Evolutionary conservation across 2,888 invertebrate genomes (phyloP).

Genomic region (Drosophila buzzatii): DNA sequence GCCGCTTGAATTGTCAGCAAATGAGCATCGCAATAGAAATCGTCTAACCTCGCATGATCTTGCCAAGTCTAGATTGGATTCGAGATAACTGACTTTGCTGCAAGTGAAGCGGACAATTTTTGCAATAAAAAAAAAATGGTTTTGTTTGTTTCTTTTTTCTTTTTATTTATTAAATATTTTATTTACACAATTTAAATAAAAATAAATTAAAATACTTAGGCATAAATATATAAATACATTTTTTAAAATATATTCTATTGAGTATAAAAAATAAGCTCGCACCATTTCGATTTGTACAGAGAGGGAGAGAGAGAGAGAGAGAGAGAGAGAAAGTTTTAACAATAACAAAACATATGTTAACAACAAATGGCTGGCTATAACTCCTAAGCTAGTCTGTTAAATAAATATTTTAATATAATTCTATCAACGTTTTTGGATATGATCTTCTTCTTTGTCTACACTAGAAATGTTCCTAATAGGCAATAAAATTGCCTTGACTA

Average conservation of each 20-base stretch:
- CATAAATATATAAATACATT: conserved; percentile 20
- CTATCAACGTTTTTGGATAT: conserved; percentile 7
- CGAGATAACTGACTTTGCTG: too few species aligned
- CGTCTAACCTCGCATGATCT: too few species aligned
- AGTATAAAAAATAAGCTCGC: conserved; percentile 48
- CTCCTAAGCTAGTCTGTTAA: conserved; percentile 8
- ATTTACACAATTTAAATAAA: conserved; percentile 52
- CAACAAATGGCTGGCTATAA: conserved; percentile 41
- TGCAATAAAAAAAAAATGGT: too few species aligned
- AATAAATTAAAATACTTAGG: conserved; percentile 35
- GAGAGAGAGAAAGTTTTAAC: conserved; percentile 42
- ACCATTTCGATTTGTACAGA: conserved; percentile 67
- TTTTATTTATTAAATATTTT: conserved; percentile 28
- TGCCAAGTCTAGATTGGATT: too few species aligned
- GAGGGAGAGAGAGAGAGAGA: conserved; percentile 14
- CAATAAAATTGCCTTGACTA: conserved; percentile 78
- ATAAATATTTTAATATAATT: conserved; percentile 13
- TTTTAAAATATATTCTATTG: conserved; percentile 16
- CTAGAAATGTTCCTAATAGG: conserved; percentile 55
- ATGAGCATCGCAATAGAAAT: conserved; percentile 35
- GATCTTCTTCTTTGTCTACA: conserved; percentile 2
- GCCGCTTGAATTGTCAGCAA: conserved; percentile 29
- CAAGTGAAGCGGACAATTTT: too few species aligned
- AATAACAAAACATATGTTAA: conserved; percentile 50
- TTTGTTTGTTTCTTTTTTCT: conserved; percentile 3